These are phyloP conservation scores for Falcaria lacertinaria DNA, from an alignment of 2,888 invertebrate genomes.

Conservation along the genomic window DNA sequence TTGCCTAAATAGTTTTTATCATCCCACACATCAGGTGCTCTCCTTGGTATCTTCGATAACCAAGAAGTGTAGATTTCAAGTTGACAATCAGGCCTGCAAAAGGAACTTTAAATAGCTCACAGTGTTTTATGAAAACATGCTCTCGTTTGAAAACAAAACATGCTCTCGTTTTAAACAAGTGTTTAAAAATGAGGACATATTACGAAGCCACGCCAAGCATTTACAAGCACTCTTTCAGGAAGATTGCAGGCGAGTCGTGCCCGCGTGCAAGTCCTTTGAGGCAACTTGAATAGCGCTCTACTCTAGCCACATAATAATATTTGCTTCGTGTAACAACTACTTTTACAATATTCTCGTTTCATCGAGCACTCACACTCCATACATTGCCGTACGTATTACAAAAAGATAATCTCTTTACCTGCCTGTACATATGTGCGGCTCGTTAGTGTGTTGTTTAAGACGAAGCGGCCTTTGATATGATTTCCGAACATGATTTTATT, in stretches of 20 bases:
- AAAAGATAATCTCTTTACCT: no score
- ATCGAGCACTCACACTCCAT: no score
- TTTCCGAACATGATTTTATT: no score
- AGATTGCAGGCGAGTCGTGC: conserved; percentile 13
- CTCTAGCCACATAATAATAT: background rate
- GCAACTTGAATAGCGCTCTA: conserved; percentile 3
- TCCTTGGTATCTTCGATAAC: conserved; percentile 42
- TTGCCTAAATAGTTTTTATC: conserved; percentile 36
- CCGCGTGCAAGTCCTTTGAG: conserved; percentile 2
- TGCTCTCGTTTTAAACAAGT: conserved; percentile 2
- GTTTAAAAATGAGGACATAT: conserved; percentile 11
- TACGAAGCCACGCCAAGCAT: conserved; percentile 6
- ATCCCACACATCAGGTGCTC: conserved; percentile 61
- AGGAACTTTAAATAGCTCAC: conserved; percentile 5
- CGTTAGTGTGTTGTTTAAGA: no score
- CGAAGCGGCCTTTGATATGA: no score
- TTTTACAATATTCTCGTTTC: background rate
- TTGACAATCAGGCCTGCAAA: conserved; percentile 57
- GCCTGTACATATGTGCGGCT: no score
- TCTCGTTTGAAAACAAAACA: no score
- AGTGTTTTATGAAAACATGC: no score
- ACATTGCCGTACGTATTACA: no score
- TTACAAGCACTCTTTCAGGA: conserved; percentile 12
- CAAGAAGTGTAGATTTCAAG: conserved; percentile 65
- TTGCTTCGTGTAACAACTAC: background rate